Evolutionary conservation across 2,113 vertebrate genomes (phyloP).

Genomic region (Pollimyrus isidori): DNA sequence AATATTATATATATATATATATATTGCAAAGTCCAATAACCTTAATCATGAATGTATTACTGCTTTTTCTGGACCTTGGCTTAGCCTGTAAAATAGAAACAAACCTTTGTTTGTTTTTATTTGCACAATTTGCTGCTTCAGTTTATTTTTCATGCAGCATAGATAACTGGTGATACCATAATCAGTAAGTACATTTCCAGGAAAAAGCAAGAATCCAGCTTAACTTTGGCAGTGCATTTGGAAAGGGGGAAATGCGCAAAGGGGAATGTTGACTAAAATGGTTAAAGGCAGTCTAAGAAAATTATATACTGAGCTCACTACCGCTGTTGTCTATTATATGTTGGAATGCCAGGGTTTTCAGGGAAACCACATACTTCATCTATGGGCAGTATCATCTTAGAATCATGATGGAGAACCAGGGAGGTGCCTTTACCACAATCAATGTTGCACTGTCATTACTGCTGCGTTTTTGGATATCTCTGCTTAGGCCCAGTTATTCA

Average conservation of each 20-base stretch:
- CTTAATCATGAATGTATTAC: background rate
- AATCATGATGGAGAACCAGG: background rate
- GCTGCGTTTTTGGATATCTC: background rate
- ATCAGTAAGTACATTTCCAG: background rate
- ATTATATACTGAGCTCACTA: conserved; percentile 8
- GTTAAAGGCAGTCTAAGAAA: background rate
- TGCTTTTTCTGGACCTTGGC: background rate
- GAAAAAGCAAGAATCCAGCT: background rate
- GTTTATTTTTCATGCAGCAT: background rate
- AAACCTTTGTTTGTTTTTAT: background rate
- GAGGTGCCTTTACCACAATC: background rate
- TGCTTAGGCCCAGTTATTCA: background rate
- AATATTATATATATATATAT: too few species aligned
- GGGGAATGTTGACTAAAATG: conserved; percentile 1
- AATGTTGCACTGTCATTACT: background rate
- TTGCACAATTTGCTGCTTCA: background rate
- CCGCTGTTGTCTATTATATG: background rate
- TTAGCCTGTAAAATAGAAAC: background rate
- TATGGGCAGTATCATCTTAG: background rate
- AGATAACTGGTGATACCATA: background rate
- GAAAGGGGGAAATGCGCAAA: background rate
- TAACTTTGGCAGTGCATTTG: conserved; percentile 9
- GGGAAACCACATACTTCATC: background rate
- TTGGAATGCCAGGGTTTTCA: background rate
- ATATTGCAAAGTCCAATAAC: background rate